phyloP scores from a whole-genome alignment of 64 coral and sea anemone species.

The Dendronephthya gigantea region DNA sequence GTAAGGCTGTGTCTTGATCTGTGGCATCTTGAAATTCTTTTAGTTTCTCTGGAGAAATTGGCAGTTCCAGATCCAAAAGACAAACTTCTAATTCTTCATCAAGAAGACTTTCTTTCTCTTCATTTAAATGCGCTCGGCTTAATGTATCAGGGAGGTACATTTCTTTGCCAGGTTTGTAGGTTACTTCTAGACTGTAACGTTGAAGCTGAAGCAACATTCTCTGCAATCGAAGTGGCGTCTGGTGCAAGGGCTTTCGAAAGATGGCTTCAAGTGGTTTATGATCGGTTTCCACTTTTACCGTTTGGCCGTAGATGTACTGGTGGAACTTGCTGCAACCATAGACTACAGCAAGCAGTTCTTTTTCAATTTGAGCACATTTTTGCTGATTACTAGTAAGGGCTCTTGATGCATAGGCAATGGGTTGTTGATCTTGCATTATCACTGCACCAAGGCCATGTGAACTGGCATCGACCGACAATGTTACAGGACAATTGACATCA shows the following conservation, averaged over 20 bases:
- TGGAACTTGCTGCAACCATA: not conserved
- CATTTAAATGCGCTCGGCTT: not conserved
- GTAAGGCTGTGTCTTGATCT: not conserved
- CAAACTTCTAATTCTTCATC: not conserved
- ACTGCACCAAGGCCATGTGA: not conserved
- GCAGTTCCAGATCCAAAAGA: not conserved
- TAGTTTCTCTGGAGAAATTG: not conserved
- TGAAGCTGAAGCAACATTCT: slow-evolving; percentile 4
- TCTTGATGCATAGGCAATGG: slow-evolving; percentile 21
- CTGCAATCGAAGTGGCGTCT: slow-evolving; percentile 9
- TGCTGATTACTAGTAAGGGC: not conserved
- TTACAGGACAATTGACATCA: too few relatives aligned
- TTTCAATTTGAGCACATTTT: not conserved
- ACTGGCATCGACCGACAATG: too few relatives aligned
- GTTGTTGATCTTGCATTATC: slow-evolving; percentile 2
- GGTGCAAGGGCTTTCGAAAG: not conserved
- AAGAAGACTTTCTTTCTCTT: not conserved
- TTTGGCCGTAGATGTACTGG: slow-evolving; percentile 19
- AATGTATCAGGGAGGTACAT: not conserved
- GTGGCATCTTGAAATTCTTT: not conserved
- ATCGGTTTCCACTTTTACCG: slow-evolving; percentile 15
- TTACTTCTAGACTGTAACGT: slow-evolving; percentile 10
- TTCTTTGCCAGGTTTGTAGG: not conserved
- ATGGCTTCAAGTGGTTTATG: slow-evolving; percentile 18
- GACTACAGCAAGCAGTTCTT: not conserved